Conservation (phyloP, 2,888 invertebrate species). For the Halictus quadricinctus region DNA sequence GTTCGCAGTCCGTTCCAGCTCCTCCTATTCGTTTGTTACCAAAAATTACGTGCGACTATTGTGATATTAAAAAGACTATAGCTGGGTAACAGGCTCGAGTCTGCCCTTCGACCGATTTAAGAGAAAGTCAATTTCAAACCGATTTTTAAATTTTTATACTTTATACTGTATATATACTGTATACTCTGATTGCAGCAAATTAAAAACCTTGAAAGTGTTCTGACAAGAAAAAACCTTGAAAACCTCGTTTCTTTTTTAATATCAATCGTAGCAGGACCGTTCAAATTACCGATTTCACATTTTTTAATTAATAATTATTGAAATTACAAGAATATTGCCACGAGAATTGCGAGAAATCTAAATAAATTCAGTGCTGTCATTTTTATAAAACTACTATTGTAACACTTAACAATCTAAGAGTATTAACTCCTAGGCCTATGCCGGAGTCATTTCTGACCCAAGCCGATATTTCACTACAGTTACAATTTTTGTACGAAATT, state of each 20-base stretch:
- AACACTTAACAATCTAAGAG: too few species aligned
- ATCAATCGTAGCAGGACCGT: too few species aligned
- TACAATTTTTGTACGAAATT: too few species aligned
- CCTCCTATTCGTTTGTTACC: constrained; percentile 12
- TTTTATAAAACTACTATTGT: background rate
- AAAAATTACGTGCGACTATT: background rate
- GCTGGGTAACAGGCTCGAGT: background rate
- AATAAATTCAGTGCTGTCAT: background rate
- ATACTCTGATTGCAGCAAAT: background rate
- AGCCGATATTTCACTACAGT: too few species aligned
- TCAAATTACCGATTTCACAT: background rate
- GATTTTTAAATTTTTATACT: background rate
- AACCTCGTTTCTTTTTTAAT: too few species aligned
- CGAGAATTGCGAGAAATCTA: too few species aligned
- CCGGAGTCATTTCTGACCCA: too few species aligned
- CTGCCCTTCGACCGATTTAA: background rate
- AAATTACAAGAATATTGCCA: background rate
- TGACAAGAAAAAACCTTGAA: too few species aligned
- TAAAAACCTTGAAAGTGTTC: too few species aligned
- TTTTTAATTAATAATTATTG: background rate
- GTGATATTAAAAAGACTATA: background rate
- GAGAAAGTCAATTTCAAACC: background rate
- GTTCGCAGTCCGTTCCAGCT: background rate
- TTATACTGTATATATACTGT: too few species aligned
- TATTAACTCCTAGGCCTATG: too few species aligned